Base-by-base conservation (phyloP, 2,888 invertebrate genomes). In the Drosophila kambysellisi region DNA sequence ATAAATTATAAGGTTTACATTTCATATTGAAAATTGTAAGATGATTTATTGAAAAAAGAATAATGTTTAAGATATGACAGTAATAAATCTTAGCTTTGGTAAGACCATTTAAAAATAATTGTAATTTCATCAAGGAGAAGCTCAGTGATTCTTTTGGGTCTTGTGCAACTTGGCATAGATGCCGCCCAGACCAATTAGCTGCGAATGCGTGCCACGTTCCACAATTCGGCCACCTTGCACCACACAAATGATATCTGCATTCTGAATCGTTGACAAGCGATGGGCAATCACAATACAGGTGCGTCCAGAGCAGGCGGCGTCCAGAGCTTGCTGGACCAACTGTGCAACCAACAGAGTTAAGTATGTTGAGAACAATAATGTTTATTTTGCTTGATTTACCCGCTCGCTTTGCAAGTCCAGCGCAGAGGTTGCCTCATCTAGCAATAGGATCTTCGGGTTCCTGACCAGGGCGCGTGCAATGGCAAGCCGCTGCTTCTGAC, bases 251-350 rank as follows among this genome's bases (percentile, higher is more conserved):
- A 96, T 94, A 93, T 98, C 96, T 0, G 97, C 97, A 92, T 96
- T 96, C 92, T 96, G 95, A 73, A 98, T 95, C 25, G 98, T 97
- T 2, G 97, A 95, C 60, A 98, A 94, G 12, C 98, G 95, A 93
- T 98, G 98, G 2, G 98, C 98, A 83, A 98, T 97, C 39, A 97
- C 96, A 73, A 98, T 95, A 88, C 97, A 97, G 0, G 98, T 98
- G 50, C 98, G 95, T 6, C 96, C 96, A 77, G 95, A 94, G 91
- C 96, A 95, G 1, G 98, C 98, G 76, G 95, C 94, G 92, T 98
- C 97, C 68, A 98, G 91, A 0, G 98, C 97, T 89, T 96, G 96
- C 94, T 98, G 98, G 0, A 98, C 98, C 70, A 97, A 67, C 77
- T 92, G 15, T 0, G 20, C 2, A 9, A 4, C 7, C 11, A 25